Evolutionary conservation across 2,888 invertebrate species (phyloP).

Genomic region (Drosophila tanythrix): DNA sequence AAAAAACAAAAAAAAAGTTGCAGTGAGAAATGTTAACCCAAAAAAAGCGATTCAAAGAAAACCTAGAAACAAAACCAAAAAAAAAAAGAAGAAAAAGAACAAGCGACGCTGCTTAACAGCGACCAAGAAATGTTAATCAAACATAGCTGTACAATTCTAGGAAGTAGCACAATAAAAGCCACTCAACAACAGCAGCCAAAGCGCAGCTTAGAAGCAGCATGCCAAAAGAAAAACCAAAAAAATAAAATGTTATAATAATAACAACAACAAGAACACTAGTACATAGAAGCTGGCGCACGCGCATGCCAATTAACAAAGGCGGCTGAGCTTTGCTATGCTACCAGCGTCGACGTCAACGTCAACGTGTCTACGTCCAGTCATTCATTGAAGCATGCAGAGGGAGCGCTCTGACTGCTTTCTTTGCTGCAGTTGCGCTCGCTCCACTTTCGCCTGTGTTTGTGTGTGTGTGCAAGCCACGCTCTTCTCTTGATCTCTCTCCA

Average conservation of each 20-base stretch:
- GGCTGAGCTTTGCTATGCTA: slow-evolving; percentile 33
- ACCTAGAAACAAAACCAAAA: slow-evolving; percentile 28
- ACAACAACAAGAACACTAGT: slow-evolving; percentile 46
- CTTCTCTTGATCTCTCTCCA: slow-evolving; percentile 9
- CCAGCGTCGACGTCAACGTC: slow-evolving; percentile 10
- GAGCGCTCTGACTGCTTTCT: slow-evolving; percentile 37
- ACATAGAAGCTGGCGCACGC: slow-evolving; percentile 68
- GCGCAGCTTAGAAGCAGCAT: slow-evolving; percentile 47
- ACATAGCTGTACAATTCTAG: slow-evolving; percentile 75
- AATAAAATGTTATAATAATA: slow-evolving; percentile 25
- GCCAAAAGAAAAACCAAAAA: slow-evolving; percentile 47
- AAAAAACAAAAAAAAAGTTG: slow-evolving; percentile 22
- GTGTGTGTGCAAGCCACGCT: slow-evolving; percentile 45
- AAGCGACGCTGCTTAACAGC: slow-evolving; percentile 29
- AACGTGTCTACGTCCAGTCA: slow-evolving; percentile 32
- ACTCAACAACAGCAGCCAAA: slow-evolving; percentile 46
- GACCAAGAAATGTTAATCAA: slow-evolving; percentile 73
- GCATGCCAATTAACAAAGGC: slow-evolving; percentile 70
- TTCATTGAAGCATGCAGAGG: slow-evolving; percentile 65
- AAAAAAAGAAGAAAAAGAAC: not conserved
- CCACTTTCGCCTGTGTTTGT: slow-evolving; percentile 52
- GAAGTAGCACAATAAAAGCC: slow-evolving; percentile 75
- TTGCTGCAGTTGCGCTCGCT: slow-evolving; percentile 54
- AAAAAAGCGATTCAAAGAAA: slow-evolving; percentile 31
- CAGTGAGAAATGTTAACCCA: slow-evolving; percentile 41